These are phyloP conservation scores for Vanessa atalanta DNA, from an alignment of 1,140 invertebrate genomes.

Conservation along the genomic window DNA sequence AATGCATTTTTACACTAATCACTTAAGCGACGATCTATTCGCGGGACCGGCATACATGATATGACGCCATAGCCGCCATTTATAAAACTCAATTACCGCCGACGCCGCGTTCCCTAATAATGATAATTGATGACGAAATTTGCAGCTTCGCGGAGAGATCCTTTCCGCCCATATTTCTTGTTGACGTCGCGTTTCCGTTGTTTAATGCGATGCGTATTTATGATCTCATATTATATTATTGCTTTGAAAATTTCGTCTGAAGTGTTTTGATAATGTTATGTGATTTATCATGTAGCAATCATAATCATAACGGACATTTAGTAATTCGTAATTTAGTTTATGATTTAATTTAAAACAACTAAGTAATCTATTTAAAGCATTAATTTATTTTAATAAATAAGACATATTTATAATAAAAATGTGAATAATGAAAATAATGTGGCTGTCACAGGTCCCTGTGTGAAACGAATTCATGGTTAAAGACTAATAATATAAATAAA, in stretches of 20 bases:
- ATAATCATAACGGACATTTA: not conserved
- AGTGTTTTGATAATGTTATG: not conserved
- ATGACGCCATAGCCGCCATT: constrained; percentile 21
- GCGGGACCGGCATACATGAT: not conserved
- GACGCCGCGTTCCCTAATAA: constrained; percentile 68
- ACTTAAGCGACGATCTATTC: constrained; percentile 3
- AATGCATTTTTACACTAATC: constrained; percentile 1
- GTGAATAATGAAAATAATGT: no score
- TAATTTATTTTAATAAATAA: no score
- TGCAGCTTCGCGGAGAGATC: constrained; percentile 76
- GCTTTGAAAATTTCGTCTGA: not conserved
- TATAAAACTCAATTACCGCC: constrained; percentile 75
- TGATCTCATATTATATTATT: not conserved
- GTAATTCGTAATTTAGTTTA: no score
- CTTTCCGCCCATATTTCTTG: constrained; percentile 71
- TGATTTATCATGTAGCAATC: not conserved
- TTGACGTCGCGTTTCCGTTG: constrained; percentile 54
- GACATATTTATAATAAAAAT: no score
- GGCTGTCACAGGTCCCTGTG: no score
- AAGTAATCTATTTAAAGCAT: no score
- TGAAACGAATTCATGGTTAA: no score
- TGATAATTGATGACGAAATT: constrained; percentile 80
- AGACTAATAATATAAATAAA: no score
- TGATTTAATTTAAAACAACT: no score
- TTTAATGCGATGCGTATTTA: constrained; percentile 31